Conservation (phyloP, 2,888 invertebrate species). For the Leptopterna dolabrata region DNA sequence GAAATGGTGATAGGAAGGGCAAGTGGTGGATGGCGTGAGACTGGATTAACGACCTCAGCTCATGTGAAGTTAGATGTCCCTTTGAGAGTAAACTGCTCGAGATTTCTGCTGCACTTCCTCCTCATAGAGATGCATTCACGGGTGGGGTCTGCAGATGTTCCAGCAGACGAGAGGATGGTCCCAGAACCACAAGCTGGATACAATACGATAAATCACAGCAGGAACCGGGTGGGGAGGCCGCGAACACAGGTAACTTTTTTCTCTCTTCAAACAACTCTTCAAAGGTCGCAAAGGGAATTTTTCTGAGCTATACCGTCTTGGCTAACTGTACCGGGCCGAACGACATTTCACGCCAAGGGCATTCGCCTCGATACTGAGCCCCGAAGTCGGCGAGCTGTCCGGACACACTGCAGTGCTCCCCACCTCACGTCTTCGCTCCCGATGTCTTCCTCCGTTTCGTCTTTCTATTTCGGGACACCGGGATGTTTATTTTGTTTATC, state of each 20-base stretch:
- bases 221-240: not conserved
- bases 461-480: slow-evolving; percentile 5
- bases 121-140: not conserved
- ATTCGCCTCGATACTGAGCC: slow-evolving; percentile 40
- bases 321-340: not conserved
- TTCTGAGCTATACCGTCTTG: not conserved
- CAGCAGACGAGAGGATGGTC: not conserved
- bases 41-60: not conserved
- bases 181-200: not conserved
- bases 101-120: not conserved
- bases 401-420: slow-evolving; percentile 22
- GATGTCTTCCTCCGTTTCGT: not conserved
- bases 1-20: too few relatives aligned
- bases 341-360: slow-evolving; percentile 42
- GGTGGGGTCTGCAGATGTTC: slow-evolving; percentile 3
- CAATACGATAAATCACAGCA: not conserved
- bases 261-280: too few relatives aligned
- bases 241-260: not conserved
- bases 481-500: slow-evolving; percentile 40
- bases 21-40: too few relatives aligned
- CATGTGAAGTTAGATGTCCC: not conserved
- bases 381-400: not conserved
- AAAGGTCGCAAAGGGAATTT: not conserved
- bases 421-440: not conserved
- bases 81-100: not conserved